Base-by-base conservation (phyloP, 2,113 vertebrate genomes). In the Rhagologus leucostigma region DNA sequence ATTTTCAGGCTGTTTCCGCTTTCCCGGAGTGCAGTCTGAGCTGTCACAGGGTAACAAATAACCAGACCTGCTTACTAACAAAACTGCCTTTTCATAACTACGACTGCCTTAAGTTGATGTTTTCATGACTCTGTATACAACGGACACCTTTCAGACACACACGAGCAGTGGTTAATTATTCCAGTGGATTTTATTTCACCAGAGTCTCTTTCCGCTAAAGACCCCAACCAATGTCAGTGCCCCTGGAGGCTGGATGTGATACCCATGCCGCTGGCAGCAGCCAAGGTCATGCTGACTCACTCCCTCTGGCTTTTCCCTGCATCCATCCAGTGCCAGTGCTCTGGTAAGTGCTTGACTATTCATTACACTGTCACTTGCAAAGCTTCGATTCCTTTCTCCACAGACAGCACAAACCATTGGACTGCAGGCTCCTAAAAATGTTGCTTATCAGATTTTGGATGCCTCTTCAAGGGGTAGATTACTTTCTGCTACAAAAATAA, bases 221-320 rank as follows among this genome's bases (percentile, higher is more conserved):
- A 92, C 84, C 60, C 70, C 44, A 46, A 74, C 11, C 68, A 69
- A 1, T 55, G 44, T 11, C 67, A 33, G 19, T 21, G 44, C 13
- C 26, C 6, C 4, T 6, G 71, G 49, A 73, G 79, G 71, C 57
- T 86, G 87, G 68, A 81, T 55, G 82, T 52, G 20, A 59, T 46
- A 53, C 37, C 59, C 78, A 87, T 32, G 50, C 42, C 77, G 76
- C 62, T 29, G 74, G 68, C 88, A 90, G 80, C 87, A 90, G 64
- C 85, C 86, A 96, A 93, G 86, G 88, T 92, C 80, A n/a, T 77
- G 95, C 95, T 97, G 96, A 96, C 85, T 97, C 96, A 97, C 85
- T 96, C 37, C 63, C 83, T 93, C 80, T 87, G 84, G 86, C 90
- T 94, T 84, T 87, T 80, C 80, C 93, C 39, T 4, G 16, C 78